Conservation (phyloP, 2,113 vertebrate genomes). For the Sarotherodon lohbergeri region DNA sequence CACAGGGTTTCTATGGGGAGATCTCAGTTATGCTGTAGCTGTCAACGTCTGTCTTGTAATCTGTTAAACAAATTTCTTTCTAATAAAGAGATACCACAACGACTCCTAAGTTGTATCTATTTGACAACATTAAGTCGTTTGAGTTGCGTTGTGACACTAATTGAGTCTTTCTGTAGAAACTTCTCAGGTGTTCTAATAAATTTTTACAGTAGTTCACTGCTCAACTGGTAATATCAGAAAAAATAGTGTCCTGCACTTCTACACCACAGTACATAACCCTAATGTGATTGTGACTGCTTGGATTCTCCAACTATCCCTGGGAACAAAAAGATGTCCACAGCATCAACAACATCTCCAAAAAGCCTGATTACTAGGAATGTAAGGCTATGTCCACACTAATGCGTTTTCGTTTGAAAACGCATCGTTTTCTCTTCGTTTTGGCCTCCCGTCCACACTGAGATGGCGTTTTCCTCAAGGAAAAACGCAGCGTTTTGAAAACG, state of each 20-base stretch:
- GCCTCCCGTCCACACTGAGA: no score
- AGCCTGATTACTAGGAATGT: neutral
- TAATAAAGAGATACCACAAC: neutral
- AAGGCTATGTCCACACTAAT: no score
- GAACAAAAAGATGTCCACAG: neutral
- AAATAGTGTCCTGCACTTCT: neutral
- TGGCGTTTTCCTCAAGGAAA: no score
- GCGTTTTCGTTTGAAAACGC: no score
- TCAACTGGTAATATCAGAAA: neutral
- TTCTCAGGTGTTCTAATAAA: neutral
- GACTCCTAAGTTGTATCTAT: rapidly evolving
- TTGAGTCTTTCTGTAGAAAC: neutral
- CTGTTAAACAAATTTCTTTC: neutral
- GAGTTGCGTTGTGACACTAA: neutral
- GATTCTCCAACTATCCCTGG: neutral
- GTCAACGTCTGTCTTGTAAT: neutral
- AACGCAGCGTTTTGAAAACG: no score
- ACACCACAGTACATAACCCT: neutral
- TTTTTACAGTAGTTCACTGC: neutral
- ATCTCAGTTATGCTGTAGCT: neutral
- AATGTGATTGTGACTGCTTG: neutral
- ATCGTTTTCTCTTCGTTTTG: no score
- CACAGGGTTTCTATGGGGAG: neutral
- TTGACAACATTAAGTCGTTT: neutral
- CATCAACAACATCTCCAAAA: neutral